Base-by-base conservation (phyloP, 2,888 invertebrate genomes). In the Coecobrya sp. region DNA sequence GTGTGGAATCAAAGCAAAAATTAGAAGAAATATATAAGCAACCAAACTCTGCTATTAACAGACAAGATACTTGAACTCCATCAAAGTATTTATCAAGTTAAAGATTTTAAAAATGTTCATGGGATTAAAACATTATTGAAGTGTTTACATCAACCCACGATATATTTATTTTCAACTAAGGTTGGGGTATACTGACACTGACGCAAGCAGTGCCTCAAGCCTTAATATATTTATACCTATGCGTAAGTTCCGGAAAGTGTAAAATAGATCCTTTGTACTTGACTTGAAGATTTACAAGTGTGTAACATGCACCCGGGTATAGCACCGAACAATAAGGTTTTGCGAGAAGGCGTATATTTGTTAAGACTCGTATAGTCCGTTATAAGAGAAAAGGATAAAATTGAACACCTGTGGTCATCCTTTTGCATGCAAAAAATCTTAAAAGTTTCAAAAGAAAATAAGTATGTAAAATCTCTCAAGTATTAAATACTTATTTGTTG, bases 1-100 rank as follows among this genome's bases (percentile, higher is more conserved):
- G 84, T 52, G 19, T 16, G 25, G 19, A 82, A 13, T 82, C 42
- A 82, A 30, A 30, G 19, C 16, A 81, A 25, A 59, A 25, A 55
- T 7, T 70, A 3, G 22, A 62, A 22, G 19, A 7, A 4, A 22
- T 22, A 22, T 22, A 62, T 62, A 13, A 2, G 52, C 52, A 52
- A 13, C 16, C 2, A 52, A 52, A 8, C 19, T 22, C 2, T n/a
- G n/a, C n/a, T n/a, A n/a, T n/a, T n/a, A n/a, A n/a, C n/a, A n/a
- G n/a, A n/a, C n/a, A n/a, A n/a, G n/a, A n/a, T n/a, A n/a, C n/a
- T n/a, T n/a, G n/a, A n/a, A n/a, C 36, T 36, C 36, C 36, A 36
- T 7, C 36, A 36, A n/a, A n/a, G n/a, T 36, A 36, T 36, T 4
- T 36, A 7, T 7, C 2, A 36, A 36, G 36, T 36, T 36, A 7